Evolutionary conservation across 2,888 invertebrate species (phyloP).

Genomic region (Drosophila suboccidentalis): DNA sequence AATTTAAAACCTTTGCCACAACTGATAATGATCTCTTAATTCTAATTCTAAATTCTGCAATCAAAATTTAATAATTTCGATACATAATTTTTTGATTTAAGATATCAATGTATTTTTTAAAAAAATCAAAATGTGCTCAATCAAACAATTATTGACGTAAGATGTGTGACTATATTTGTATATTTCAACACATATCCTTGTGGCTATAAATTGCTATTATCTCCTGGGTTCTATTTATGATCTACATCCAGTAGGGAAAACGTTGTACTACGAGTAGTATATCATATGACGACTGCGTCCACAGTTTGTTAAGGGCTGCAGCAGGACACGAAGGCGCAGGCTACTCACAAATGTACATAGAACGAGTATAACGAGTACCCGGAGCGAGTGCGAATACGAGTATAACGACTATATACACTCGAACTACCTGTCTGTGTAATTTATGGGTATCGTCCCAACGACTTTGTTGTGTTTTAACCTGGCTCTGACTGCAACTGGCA

Average conservation of each 20-base stretch:
- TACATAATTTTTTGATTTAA: no score
- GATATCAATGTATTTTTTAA: no score
- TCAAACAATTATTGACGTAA: neutral
- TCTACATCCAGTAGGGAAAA: slow-evolving; percentile 35
- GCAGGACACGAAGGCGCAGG: slow-evolving; percentile 36
- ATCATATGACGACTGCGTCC: slow-evolving; percentile 42
- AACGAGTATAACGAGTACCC: slow-evolving; percentile 8
- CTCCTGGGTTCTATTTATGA: slow-evolving; percentile 33
- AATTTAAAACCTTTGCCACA: no score
- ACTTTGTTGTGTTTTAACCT: slow-evolving; percentile 27
- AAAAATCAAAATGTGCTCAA: neutral
- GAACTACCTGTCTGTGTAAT: slow-evolving; percentile 45
- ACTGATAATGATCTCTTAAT: no score
- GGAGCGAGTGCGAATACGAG: slow-evolving; percentile 8
- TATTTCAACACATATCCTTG: neutral
- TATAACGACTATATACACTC: slow-evolving; percentile 38
- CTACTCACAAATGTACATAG: slow-evolving; percentile 21
- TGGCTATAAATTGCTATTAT: slow-evolving; percentile 31
- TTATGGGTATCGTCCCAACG: slow-evolving; percentile 55
- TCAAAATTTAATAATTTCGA: no score
- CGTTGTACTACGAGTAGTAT: slow-evolving; percentile 6
- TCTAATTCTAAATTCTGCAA: no score
- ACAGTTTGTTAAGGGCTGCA: slow-evolving; percentile 17
- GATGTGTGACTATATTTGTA: slow-evolving; percentile 14
- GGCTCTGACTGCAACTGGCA: slow-evolving; percentile 23